Evolutionary conservation across 2,797 vertebrate genomes (phyloP), one percentile per base, ranked within the genome.

Genomic region (Neoniphon sammara): DNA sequence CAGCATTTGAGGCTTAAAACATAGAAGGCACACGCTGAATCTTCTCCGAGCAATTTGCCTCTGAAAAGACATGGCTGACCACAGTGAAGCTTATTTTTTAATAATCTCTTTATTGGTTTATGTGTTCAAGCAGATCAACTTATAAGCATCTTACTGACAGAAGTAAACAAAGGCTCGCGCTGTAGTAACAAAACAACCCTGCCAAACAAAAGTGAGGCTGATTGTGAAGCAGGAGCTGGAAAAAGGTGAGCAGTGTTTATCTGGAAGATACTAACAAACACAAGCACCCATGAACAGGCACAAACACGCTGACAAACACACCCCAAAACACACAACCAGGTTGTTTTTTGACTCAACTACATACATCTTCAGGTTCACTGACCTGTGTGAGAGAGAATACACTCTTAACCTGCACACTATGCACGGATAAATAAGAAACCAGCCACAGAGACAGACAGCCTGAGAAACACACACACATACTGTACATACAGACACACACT

Each of bases 181-280:
- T 57, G 18, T 57, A 34, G 10, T 27, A 54, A 66, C 49, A 11
- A 34, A 5, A n/a, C 14, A 27, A 5, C 44, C 44, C 44, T 17
- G 11, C 39, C 12, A 14, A 42, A 9, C 39, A 59, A 39, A 36
- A 25, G 20, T 8, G 20, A 17, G 23, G 36, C 15, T 25, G 25
- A 46, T 17, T 25, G 44, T 42, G 27, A 69, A 44, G 52, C 71
- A 69, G 44, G 69, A 60, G 69, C 55, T 27, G 54, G 62, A 53
- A 44, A 53, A 71, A 64, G 53, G 11, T 30, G 7, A 70, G 53
- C 73, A 70, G 23, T 80, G 66, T 79, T 75, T n/a, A 4, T 54
- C 21, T 54, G 5, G n/a, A 36, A 34, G 34, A 36, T 17, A 39
- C 31, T 34, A 42, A 59, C 34, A 20, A 17, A 34, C 15, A 18